Evolutionary conservation across 2,888 invertebrate species (phyloP).

Genomic region (Theodoxus fluviatilis): DNA sequence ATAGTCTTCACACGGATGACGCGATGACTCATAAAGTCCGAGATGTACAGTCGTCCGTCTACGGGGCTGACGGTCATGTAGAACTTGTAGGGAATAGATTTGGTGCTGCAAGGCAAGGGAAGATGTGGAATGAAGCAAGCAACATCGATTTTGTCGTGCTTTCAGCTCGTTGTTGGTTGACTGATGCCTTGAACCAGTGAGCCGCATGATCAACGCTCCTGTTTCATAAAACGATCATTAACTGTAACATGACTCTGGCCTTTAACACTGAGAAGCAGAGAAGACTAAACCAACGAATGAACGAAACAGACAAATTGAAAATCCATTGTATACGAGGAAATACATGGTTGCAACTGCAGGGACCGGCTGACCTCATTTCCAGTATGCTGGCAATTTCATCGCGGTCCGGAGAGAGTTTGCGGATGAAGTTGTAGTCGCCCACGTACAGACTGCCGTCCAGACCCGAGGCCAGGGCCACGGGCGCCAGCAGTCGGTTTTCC

Average conservation of each 20-base stretch:
- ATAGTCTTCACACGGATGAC: slow-evolving; percentile 63
- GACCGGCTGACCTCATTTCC: slow-evolving; percentile 51
- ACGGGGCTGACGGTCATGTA: slow-evolving; percentile 95
- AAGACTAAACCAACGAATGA: too few relatives aligned
- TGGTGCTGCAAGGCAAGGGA: slow-evolving; percentile 74
- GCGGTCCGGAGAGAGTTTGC: slow-evolving; percentile 59
- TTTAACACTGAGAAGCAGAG: too few relatives aligned
- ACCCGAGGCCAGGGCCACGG: slow-evolving; percentile 91
- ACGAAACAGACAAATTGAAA: too few relatives aligned
- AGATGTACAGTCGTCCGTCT: slow-evolving; percentile 93
- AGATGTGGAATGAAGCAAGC: too few relatives aligned
- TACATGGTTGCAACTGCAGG: slow-evolving; percentile 72
- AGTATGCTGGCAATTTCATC: slow-evolving; percentile 72
- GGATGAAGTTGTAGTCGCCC: slow-evolving; percentile 88
- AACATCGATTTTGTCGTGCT: too few relatives aligned
- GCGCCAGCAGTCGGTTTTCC: slow-evolving; percentile 79
- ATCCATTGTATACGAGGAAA: too few relatives aligned
- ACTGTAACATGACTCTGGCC: too few relatives aligned
- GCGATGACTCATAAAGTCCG: slow-evolving; percentile 77
- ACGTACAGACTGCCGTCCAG: slow-evolving; percentile 97
- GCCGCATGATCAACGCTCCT: too few relatives aligned
- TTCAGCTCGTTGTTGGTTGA: too few relatives aligned
- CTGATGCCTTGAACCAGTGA: too few relatives aligned
- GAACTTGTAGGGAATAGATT: slow-evolving; percentile 95
- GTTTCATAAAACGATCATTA: too few relatives aligned